Evolutionary conservation across 2,888 invertebrate species (phyloP).

Genomic region (Tetheella fluctuosa): DNA sequence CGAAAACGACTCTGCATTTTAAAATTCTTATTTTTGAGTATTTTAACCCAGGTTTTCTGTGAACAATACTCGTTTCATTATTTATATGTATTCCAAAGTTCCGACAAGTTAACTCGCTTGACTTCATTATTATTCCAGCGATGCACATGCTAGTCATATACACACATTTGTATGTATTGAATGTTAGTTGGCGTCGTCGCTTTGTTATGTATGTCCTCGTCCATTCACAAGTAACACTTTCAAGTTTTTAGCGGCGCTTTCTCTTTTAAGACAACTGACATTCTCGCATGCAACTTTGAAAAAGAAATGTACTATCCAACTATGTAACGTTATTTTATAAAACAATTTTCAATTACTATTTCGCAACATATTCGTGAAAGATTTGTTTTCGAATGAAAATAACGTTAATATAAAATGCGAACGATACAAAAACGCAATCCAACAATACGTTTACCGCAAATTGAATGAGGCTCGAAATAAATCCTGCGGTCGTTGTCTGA

Average conservation of each 20-base stretch:
- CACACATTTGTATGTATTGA: conserved; percentile 67
- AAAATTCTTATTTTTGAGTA: not conserved
- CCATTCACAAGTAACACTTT: conserved; percentile 66
- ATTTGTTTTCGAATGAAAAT: conserved; percentile 37
- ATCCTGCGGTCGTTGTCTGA: conserved; percentile 78
- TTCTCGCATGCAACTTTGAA: conserved; percentile 25
- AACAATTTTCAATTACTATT: conserved; percentile 9
- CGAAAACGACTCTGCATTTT: conserved; percentile 18
- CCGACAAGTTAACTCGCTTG: conserved; percentile 18
- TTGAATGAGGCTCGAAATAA: conserved; percentile 81
- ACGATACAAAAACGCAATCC: conserved; percentile 70
- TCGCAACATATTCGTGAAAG: conserved; percentile 19
- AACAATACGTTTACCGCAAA: conserved; percentile 80
- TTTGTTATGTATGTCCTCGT: conserved; percentile 61
- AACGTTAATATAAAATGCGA: conserved; percentile 56
- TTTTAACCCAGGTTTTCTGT: not conserved
- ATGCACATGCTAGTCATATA: conserved; percentile 36
- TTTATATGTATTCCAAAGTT: conserved; percentile 15
- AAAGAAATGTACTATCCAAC: conserved; percentile 23
- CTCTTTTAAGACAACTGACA: conserved; percentile 53
- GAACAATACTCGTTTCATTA: not conserved
- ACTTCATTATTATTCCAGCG: conserved; percentile 66
- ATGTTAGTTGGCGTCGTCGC: conserved; percentile 58
- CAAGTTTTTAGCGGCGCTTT: conserved; percentile 64
- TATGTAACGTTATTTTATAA: conserved; percentile 18